phyloP scores from a whole-genome alignment of 1,140 invertebrate species.

The Drosophila obscura region DNA sequence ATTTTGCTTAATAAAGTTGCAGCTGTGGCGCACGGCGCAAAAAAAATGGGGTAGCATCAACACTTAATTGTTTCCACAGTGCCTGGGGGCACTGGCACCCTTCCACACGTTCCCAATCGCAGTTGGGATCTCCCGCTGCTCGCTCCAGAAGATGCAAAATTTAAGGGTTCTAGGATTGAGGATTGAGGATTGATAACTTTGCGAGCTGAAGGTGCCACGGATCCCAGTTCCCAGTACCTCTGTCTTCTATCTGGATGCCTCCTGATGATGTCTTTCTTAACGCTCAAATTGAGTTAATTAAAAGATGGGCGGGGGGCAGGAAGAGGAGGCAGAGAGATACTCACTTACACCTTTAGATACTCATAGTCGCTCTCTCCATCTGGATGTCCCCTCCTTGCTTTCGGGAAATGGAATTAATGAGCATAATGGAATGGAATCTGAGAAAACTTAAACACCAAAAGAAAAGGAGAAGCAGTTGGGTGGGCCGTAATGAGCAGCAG shows the following conservation, averaged over 20 bases:
- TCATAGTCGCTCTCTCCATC: conserved; percentile 2
- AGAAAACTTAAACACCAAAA: conserved; percentile 60
- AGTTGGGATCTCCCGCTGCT: too few species aligned
- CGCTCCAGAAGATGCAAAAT: too few species aligned
- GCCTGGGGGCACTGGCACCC: not conserved
- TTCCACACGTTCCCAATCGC: too few species aligned
- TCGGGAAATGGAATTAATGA: conserved; percentile 71
- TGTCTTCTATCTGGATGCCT: conserved; percentile 24
- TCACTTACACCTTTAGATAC: conserved; percentile 38
- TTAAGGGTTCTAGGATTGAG: too few species aligned
- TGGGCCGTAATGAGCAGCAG: not conserved
- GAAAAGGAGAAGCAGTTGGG: not conserved
- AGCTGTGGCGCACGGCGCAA: conserved; percentile 48
- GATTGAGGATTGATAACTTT: not conserved
- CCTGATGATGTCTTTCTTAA: conserved; percentile 68
- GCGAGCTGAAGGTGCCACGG: too few species aligned
- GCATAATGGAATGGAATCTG: conserved; percentile 60
- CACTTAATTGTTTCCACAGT: conserved; percentile 75
- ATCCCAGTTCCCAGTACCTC: conserved; percentile 21
- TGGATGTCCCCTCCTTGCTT: not conserved
- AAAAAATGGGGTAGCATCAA: conserved; percentile 78
- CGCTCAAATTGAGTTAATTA: conserved; percentile 61
- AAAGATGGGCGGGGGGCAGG: conserved; percentile 20
- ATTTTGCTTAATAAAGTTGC: conserved; percentile 83
- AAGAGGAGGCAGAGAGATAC: conserved; percentile 4